Conservation (phyloP, 2,113 vertebrate genomes). For the Atractosteus spatula region DNA sequence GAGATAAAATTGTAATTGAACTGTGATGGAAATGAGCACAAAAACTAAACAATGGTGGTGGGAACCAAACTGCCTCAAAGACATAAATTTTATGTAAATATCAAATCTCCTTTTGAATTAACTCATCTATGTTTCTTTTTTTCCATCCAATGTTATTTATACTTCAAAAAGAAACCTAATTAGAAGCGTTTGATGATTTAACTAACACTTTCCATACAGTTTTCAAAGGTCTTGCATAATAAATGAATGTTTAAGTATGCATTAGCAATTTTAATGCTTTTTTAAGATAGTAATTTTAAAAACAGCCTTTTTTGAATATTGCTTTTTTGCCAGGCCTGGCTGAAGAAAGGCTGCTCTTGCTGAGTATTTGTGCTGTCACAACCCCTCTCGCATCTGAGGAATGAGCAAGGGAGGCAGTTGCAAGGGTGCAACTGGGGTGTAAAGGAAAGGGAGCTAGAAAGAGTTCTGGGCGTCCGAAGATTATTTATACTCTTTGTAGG, state of each 20-base stretch:
- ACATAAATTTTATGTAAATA: not conserved
- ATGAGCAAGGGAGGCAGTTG: too few species aligned
- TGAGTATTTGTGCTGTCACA: too few species aligned
- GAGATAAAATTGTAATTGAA: not conserved
- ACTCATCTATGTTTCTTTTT: not conserved
- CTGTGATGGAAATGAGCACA: not conserved
- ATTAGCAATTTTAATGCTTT: too few species aligned
- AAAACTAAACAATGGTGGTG: not conserved
- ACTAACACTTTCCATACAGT: slow-evolving; percentile 9
- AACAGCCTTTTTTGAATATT: slow-evolving; percentile 3
- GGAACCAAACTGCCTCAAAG: not conserved
- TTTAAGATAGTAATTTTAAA: too few species aligned
- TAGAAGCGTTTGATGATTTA: slow-evolving; percentile 16
- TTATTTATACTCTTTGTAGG: too few species aligned
- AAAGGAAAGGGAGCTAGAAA: too few species aligned
- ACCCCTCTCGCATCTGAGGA: too few species aligned
- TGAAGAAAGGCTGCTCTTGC: too few species aligned
- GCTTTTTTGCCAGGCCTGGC: not conserved
- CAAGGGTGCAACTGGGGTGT: too few species aligned
- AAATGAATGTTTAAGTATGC: not conserved
- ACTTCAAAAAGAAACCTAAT: slow-evolving; percentile 14
- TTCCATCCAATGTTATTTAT: slow-evolving; percentile 16
- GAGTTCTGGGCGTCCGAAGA: too few species aligned
- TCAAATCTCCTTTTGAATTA: slow-evolving; percentile 1
- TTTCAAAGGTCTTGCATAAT: slow-evolving; percentile 9